Conservation (phyloP, 2,113 vertebrate species). For the Columbina picui region DNA sequence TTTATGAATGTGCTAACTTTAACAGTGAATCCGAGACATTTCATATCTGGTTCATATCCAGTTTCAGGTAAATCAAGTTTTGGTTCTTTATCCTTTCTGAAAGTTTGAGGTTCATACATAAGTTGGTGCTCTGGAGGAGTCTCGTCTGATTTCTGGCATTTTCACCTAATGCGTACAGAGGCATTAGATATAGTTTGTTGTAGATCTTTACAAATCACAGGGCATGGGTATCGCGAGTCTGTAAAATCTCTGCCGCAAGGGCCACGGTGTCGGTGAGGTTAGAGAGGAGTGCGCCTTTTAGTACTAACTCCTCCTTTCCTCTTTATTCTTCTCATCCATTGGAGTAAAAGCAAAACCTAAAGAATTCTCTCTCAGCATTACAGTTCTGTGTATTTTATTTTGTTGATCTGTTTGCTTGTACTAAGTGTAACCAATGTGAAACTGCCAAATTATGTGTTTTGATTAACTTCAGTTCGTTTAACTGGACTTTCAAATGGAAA, state of each 20-base stretch:
- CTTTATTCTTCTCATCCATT: not conserved
- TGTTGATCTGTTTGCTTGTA: not conserved
- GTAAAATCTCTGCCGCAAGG: not conserved
- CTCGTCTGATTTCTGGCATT: not conserved
- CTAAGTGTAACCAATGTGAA: not conserved
- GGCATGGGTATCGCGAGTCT: accelerated
- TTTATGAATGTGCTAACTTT: not conserved
- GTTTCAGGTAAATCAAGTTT: not conserved
- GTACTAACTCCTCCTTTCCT: not conserved
- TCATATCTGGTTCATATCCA: not conserved
- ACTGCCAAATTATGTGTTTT: not conserved
- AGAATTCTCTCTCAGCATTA: not conserved
- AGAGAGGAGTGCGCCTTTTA: no score
- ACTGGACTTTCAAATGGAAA: constrained; percentile 55
- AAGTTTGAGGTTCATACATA: not conserved
- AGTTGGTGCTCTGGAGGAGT: not conserved
- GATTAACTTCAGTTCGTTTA: constrained; percentile 17
- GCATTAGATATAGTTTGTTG: not conserved
- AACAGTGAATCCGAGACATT: not conserved
- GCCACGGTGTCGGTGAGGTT: not conserved
- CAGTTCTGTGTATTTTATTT: not conserved
- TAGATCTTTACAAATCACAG: not conserved
- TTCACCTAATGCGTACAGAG: not conserved
- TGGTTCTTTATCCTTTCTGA: not conserved
- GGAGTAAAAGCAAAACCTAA: not conserved